A percentile compares a stretch with the other conserved stretches of the same genome.
These are phyloP conservation scores for Rhynchonycteris naso DNA, from an alignment of 2,797 vertebrate genomes.

Conservation along the genomic window DNA sequence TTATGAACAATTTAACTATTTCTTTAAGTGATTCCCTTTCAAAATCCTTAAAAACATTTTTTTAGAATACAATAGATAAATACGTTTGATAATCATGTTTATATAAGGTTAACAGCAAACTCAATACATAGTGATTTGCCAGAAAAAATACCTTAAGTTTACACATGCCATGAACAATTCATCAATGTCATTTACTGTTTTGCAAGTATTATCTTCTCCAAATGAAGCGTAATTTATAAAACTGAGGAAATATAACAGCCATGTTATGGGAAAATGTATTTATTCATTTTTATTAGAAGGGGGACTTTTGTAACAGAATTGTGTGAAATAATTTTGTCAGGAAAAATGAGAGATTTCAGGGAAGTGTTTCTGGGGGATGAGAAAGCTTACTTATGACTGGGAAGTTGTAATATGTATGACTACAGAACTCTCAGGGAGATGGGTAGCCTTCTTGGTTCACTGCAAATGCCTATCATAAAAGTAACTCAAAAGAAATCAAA, in stretches of 20 bases:
- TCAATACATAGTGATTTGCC: constrained; percentile 70
- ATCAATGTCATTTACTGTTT: constrained; percentile 69
- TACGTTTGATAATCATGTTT: constrained; percentile 69
- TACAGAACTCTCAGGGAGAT: constrained; percentile 70
- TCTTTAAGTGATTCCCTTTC: constrained; percentile 55
- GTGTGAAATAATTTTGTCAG: constrained; percentile 60
- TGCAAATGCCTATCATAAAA: constrained; percentile 56
- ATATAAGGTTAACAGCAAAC: constrained; percentile 59
- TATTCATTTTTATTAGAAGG: constrained; percentile 48
- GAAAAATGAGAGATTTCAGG: constrained; percentile 71
- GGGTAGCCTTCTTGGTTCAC: background rate
- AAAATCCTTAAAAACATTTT: constrained; percentile 45
- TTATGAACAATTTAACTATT: constrained; percentile 79
- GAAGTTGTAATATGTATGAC: constrained; percentile 61
- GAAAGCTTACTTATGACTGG: constrained; percentile 58
- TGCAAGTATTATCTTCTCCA: constrained; percentile 68
- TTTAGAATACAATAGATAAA: constrained; percentile 24
- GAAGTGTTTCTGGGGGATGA: constrained; percentile 69
- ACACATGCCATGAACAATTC: constrained; percentile 58
- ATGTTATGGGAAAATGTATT: constrained; percentile 62
- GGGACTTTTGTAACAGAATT: constrained; percentile 43
- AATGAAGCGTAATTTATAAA: constrained; percentile 70
- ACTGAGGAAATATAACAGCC: constrained; percentile 59
- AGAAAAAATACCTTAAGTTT: constrained; percentile 65
- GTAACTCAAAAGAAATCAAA: constrained; percentile 72